Percentiles rank a stretch among this genome's conserved stretches.
Conservation (phyloP, 2,888 invertebrate genomes). For the Tolmerus cingulatus region DNA sequence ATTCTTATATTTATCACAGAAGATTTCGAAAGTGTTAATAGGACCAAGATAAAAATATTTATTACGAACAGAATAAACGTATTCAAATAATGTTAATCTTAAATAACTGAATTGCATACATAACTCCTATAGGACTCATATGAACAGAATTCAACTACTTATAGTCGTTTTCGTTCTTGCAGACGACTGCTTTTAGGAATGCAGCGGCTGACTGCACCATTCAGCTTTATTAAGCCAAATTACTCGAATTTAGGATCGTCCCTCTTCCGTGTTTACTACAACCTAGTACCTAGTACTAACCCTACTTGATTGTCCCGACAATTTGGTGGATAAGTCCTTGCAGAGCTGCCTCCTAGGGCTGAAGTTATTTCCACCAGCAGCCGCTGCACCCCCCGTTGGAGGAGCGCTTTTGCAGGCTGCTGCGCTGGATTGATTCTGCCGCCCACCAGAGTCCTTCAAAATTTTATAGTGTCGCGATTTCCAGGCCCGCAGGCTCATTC, state of each 20-base stretch:
- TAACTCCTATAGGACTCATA: no score
- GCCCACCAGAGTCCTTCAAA: slow-evolving; percentile 10
- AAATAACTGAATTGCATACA: no score
- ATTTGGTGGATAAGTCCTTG: slow-evolving; percentile 30
- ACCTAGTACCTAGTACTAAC: not conserved
- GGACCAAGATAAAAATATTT: not conserved
- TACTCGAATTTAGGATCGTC: no score
- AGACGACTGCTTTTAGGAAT: no score
- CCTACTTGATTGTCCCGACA: not conserved
- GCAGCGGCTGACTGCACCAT: no score
- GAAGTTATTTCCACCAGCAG: not conserved
- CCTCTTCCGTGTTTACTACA: no score
- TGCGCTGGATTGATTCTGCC: not conserved
- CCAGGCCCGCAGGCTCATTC: slow-evolving; percentile 49
- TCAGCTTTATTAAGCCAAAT: no score
- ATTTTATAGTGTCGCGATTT: slow-evolving; percentile 48
- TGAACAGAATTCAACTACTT: no score
- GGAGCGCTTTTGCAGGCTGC: slow-evolving; percentile 34
- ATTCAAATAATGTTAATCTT: not conserved
- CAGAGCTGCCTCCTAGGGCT: slow-evolving; percentile 33
- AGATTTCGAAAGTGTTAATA: not conserved
- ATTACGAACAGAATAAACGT: not conserved
- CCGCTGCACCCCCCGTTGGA: not conserved
- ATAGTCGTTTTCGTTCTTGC: no score
- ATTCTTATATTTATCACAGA: not conserved